Conservation (phyloP, 2,797 vertebrate species). For the Margarornis squamiger region DNA sequence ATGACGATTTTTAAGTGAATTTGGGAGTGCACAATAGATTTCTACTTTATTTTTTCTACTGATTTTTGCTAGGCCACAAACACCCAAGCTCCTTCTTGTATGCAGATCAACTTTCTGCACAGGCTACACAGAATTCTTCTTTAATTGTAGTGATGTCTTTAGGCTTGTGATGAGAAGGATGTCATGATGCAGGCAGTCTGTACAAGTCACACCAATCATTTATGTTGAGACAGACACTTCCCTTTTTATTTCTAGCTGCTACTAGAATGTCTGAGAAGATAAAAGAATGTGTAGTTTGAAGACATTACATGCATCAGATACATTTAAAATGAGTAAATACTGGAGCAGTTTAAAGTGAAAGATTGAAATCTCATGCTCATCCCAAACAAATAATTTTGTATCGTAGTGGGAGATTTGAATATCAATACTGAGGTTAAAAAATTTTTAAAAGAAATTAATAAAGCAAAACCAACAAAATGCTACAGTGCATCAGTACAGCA, state of each 20-base stretch:
- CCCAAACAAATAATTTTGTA: neutral
- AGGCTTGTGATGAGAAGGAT: neutral
- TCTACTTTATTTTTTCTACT: neutral
- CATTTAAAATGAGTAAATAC: neutral
- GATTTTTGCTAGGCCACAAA: neutral
- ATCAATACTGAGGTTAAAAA: neutral
- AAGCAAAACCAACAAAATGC: neutral
- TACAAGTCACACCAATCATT: neutral
- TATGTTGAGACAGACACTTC: neutral
- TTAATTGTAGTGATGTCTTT: neutral
- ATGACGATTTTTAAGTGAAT: neutral
- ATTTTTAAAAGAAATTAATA: accelerated
- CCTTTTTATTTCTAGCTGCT: neutral
- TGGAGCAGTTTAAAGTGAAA: neutral
- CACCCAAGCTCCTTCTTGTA: neutral
- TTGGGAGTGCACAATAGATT: neutral
- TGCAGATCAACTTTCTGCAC: neutral
- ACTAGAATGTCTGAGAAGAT: neutral
- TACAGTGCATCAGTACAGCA: accelerated
- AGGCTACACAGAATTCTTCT: neutral
- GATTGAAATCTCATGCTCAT: neutral
- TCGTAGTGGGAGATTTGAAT: neutral
- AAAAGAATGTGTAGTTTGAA: neutral
- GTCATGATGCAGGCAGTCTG: neutral
- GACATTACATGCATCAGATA: neutral